Conservation (phyloP, 2,797 vertebrate genomes). For the Brachyrhaphis roseni region DNA sequence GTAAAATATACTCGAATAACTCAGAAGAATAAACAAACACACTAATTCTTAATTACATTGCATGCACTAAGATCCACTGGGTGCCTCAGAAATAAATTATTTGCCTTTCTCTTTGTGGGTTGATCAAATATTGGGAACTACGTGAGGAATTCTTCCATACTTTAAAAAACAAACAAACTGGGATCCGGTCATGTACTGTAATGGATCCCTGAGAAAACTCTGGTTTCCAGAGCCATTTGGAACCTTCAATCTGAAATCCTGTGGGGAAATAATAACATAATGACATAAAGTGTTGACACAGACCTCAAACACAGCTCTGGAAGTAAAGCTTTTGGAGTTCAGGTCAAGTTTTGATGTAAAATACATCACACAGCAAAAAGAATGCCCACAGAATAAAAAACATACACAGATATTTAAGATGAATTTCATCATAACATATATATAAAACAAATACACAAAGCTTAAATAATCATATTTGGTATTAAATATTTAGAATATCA, state of each 20-base stretch:
- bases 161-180: slow-evolving; percentile 67
- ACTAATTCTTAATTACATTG: slow-evolving; percentile 19
- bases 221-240: slow-evolving; percentile 34
- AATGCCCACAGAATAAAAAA: not conserved
- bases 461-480: not conserved
- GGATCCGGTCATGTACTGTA: slow-evolving; percentile 40
- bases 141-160: slow-evolving; percentile 54
- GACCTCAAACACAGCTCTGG: slow-evolving; percentile 26
- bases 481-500: not conserved
- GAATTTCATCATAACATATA: not conserved
- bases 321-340: slow-evolving; percentile 42
- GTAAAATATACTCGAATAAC: slow-evolving; percentile 5
- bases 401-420: not conserved
- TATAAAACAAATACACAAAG: not conserved
- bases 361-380: slow-evolving; percentile 1
- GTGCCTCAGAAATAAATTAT: slow-evolving; percentile 18
- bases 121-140: slow-evolving; percentile 47
- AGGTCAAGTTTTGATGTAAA: slow-evolving; percentile 17
- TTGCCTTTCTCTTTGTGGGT: slow-evolving; percentile 38
- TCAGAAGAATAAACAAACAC: slow-evolving; percentile 15
- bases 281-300: slow-evolving; percentile 57
- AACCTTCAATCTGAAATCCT: slow-evolving; percentile 47
- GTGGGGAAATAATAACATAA: slow-evolving; percentile 38
- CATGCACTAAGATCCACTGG: not conserved
- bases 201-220: slow-evolving; percentile 68